Evolutionary conservation across 2,113 vertebrate genomes (phyloP), one percentile per base, ranked within the genome.

Genomic region (Typhlomys cinereus): DNA sequence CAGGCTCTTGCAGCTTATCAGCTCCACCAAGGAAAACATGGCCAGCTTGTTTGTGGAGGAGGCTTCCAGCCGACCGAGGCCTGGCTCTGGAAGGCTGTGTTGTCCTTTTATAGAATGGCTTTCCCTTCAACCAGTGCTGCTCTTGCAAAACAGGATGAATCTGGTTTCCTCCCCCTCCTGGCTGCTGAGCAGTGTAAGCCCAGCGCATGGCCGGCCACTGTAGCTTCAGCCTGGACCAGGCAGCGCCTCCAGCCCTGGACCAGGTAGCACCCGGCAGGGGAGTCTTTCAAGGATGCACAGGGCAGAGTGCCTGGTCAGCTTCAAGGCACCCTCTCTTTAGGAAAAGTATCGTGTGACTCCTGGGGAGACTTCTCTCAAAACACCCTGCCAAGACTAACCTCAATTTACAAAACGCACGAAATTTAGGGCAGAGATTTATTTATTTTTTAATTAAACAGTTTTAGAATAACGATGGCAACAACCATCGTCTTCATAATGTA

Each of bases 101-200:
- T 96, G 95, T 96, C 96, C 96, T 97, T 96, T 96, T 96, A 95
- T 96, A 96, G 96, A 96, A 94, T 93, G 96, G 94, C 94, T 95
- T 94, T 94, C 93, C 81, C 87, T 96, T 92, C 92, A 95, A 95
- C 86, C 67, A 90, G 76, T 34, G 86, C 59, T 91, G 52, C 74
- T 95, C 84, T 96, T 96, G 84, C 96, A 96, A 95, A 97, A 96
- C 95, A 96, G 96, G 95, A 96, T 97, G 96, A 96, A 95, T 92
- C 95, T 96, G 93, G 88, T 96, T 96, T 94, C 95, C 94, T 95
- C 85, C 94, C 84, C 71, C 91, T 93, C n/a, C 94, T 91, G 88
- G 93, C 96, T 95, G 94, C 89, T 95, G 91, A 91, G 86, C 48
- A 36, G 87, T 54, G 4, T 70, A 67, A 94, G 39, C 54, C 88